Evolutionary conservation across 92 coral and sea anemone species (phyloP).

Genomic region (Blastomussa wellsi): DNA sequence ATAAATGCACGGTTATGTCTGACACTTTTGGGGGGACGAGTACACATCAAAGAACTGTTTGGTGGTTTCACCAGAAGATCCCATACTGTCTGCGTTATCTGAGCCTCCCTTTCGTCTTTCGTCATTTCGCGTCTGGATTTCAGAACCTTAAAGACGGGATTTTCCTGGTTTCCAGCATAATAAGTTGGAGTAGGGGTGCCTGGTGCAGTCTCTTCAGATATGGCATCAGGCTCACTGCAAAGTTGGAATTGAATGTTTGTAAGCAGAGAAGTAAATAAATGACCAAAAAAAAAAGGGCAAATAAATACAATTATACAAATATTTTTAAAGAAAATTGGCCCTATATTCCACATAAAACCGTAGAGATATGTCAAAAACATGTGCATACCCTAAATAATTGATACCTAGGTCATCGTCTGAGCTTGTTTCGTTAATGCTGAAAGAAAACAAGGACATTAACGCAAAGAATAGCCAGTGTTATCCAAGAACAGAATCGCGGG

Average conservation of each 20-base stretch:
- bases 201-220: conserved; percentile 8
- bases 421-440: conserved; percentile 26
- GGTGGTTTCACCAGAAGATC: conserved; percentile 27
- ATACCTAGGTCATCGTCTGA: too few species aligned
- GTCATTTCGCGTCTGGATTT: conserved; percentile 33
- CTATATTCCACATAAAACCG: conserved; percentile 17
- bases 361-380: conserved; percentile 4
- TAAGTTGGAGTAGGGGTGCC: conserved; percentile 8
- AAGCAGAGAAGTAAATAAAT: conserved; percentile 30
- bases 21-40: conserved; percentile 33
- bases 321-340: conserved; percentile 16
- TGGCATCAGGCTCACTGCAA: conserved; percentile 26
- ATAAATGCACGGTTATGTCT: conserved; percentile 43
- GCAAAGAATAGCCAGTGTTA: conserved; percentile 18
- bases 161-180: conserved; percentile 17
- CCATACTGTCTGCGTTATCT: conserved; percentile 18
- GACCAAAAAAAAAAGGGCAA: conserved; percentile 27
- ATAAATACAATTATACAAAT: conserved; percentile 31
- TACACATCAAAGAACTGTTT: conserved; percentile 16
- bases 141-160: too few species aligned
- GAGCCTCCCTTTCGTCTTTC: conserved; percentile 14
- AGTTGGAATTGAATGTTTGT: conserved; percentile 21
- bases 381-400: conserved; percentile 37
- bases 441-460: too few species aligned
- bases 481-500: conserved; percentile 28